Base-by-base conservation (phyloP, 2,797 vertebrate species). In the Mormyrus proboscirostris region DNA sequence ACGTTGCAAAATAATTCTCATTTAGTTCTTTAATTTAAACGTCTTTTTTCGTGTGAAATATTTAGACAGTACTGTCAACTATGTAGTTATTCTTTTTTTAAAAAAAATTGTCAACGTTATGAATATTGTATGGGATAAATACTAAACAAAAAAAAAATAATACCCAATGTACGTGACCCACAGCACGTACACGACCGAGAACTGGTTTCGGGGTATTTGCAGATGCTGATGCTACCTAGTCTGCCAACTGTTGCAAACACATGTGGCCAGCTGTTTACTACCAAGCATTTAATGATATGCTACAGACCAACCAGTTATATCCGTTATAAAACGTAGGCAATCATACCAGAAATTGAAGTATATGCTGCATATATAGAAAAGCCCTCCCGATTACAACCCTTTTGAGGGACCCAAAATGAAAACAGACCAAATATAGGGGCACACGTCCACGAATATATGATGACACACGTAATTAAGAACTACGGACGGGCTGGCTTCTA, bases 151-250 rank as follows among this genome's bases (percentile, higher is more conserved):
- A 2, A n/a, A 38, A 49, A 8, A n/a, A 0, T 14, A n/a, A 0
- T 14, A 22, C 4, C 38, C 16, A 19, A n/a, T n/a, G 12, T 86
- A 87, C 89, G 89, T 89, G 89, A 86, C 84, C n/a, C 12, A 22
- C 62, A 25, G 84, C 89, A 87, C 65, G 89, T 57, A 59, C 29
- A 3, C 25, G 59, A 10, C 14, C 29, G 33, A 7, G 55, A 25
- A 16, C 22, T 85, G 49, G 44, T 12, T 51, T 12, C 12, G 4
- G 82, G 22, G 47, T 51, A 47, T 51, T 14, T 85, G n/a, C 19
- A 44, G 41, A 84, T 49, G 73, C 8, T 51, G 9, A 19, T 50
- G 44, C 82, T 50, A n/a, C 33, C n/a, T 6, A 29, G 25, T 86
- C 22, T 14, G 83, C 38, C 22, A 29, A 12, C 22, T 86, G 83